Percentiles rank a stretch among this genome's conserved stretches.
phyloP scores from a whole-genome alignment of 2,113 vertebrate species.

The Phyllopteryx taeniolatus region DNA sequence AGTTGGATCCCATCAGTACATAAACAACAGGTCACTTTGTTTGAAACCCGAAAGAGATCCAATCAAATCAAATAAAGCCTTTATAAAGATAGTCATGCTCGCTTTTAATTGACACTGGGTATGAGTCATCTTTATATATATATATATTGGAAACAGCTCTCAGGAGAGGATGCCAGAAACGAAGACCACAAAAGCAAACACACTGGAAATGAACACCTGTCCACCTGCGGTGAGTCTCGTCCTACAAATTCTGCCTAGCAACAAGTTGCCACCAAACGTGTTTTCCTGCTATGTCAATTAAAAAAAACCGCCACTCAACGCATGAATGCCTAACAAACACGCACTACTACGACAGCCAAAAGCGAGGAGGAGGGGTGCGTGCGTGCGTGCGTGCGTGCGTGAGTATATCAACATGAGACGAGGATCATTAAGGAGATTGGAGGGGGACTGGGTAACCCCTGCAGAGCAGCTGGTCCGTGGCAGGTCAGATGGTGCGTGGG shows the following conservation, averaged over 20 bases:
- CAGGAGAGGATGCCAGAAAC: no score
- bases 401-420: conserved; percentile 49
- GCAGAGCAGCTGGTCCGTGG: conserved; percentile 71
- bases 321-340: not conserved
- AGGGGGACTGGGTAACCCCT: conserved; percentile 69
- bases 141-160: no score
- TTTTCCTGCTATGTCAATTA: not conserved
- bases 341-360: not conserved
- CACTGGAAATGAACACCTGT: no score
- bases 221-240: not conserved
- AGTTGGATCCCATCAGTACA: no score
- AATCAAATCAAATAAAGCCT: no score
- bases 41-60: no score
- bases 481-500: conserved; percentile 68
- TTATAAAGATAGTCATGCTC: no score
- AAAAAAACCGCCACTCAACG: not conserved
- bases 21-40: no score
- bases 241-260: not conserved
- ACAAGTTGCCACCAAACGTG: not conserved
- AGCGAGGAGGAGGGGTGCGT: not conserved
- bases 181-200: no score
- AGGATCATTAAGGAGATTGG: conserved; percentile 71
- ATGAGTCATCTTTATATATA: no score
- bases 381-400: conserved; percentile 1
- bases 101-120: no score